Evolutionary conservation across 2,797 vertebrate genomes (phyloP), one percentile per base, ranked within the genome.

Genomic region (Hippopotamyrus pictus): DNA sequence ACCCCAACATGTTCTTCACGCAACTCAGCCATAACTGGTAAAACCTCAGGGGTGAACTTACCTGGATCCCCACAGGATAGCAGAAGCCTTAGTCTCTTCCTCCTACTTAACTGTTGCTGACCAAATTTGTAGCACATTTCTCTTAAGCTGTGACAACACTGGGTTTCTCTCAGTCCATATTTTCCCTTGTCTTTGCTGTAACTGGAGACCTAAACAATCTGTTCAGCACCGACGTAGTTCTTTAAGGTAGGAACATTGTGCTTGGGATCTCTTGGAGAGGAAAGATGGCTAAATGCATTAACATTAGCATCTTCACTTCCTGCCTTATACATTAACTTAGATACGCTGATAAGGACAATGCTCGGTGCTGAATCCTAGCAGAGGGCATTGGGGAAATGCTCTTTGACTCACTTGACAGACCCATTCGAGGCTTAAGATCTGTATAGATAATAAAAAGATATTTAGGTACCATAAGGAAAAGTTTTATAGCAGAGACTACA

Each of bases 391-490:
- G 65, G 12, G 65, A 73, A 14, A 37, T 73, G 12, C 29, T 73
- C 29, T 73, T 73, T 73, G 41, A 82, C 76, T 82, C 76, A 79
- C 73, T 44, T 44, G 5, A 46, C 17, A 82, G 76, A 82, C 41
- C 17, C 76, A 44, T 44, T 46, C 17, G 7, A 46, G 76, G 19
- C 19, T 44, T 82, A 46, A n/a, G 7, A 8, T n/a, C 19, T 46
- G 76, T 82, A 82, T 44, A 82, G 76, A 46, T 82, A 82, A 46
- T 82, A 82, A n/a, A 82, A 82, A 19, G 76, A 82, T 46, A 82
- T 82, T 19, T 44, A 79, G 73, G 3, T n/a, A 46, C 5, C 19
- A 46, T 17, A 29, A 19, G 41, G 76, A 82, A 82, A 46, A 3
- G 76, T 7, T 82, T 82, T 19, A 44, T 19, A 46, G 19, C 37